Evolutionary conservation across 1,140 invertebrate species (phyloP).

Genomic region (Propsilocerus akamusi): DNA sequence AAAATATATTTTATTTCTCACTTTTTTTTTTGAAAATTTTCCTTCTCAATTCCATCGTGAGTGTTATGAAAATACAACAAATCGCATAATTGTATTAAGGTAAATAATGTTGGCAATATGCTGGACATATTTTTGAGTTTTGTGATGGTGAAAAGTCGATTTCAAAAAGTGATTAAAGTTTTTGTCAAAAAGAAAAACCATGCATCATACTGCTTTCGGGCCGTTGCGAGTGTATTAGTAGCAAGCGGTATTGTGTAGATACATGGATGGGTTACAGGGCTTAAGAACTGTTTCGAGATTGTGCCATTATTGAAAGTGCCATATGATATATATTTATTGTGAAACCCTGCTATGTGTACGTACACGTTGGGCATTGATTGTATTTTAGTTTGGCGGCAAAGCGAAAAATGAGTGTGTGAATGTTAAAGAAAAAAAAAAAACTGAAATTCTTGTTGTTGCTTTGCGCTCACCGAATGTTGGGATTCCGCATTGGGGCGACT

Average conservation of each 20-base stretch:
- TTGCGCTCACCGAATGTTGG: background rate
- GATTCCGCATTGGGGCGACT: background rate
- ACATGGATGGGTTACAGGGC: no score
- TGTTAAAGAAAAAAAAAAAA: conserved; percentile 1
- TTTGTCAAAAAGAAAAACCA: conserved; percentile 4
- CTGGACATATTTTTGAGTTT: background rate
- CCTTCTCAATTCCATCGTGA: background rate
- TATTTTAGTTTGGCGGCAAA: background rate
- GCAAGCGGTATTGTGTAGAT: background rate
- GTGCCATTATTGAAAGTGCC: no score
- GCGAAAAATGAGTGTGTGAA: background rate
- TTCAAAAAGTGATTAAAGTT: background rate
- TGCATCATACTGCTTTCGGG: background rate
- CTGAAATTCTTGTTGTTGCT: conserved; percentile 3
- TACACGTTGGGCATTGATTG: background rate
- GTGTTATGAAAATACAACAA: background rate
- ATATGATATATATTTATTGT: no score
- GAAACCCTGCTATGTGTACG: background rate
- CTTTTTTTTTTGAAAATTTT: background rate
- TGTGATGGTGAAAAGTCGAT: background rate
- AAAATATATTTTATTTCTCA: no score
- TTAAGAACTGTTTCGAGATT: no score
- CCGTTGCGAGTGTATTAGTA: background rate
- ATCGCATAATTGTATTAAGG: background rate
- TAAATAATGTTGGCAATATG: background rate